Base-by-base conservation (phyloP, 1,140 invertebrate genomes). In the Schlechtendalia chinensis region DNA sequence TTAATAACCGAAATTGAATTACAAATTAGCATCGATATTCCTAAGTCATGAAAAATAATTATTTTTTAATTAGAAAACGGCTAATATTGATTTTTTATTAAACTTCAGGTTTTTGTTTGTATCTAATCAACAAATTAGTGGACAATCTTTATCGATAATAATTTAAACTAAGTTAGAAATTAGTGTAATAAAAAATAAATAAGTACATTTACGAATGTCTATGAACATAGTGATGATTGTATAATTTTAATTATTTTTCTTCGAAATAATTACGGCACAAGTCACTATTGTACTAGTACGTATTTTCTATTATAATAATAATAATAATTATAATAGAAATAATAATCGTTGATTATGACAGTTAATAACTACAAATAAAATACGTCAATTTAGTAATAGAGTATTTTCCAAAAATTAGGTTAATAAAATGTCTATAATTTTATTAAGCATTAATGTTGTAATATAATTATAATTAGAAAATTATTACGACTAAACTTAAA, bases 171-270 rank as follows among this genome's bases (percentile, higher is more conserved):
- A 19, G 0, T 63, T 32, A 32, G n/a, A 65, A 32, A 29, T 19
- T 19, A n/a, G 27, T 65, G 32, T 1, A 54, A 19, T 19, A 19
- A 19, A 54, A 54, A 54, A 54, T 50, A 12, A 50, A 8, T 50
- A 50, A 50, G 47, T 50, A 39, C 47, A 12, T 54, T 54, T 19
- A 54, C 8, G 32, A 39, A 39, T 39, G 32, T 39, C 32, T 39
- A 39, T 39, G 8, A 39, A 39, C 53, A 67, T 67, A 67, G 29
- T 67, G 63, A 67, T 45, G 39, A 69, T 69, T 47, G 39, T 47
- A 69, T 69, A 47, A 47, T 69, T 69, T 69, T 69, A 24, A 47
- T 69, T 47, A 24, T 47, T 69, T 69, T 69, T 47, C 12, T 69
- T 47, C n/a, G n/a, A 24, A 59, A 24, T 59, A 59, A 59, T 59